These are phyloP conservation scores for Microtus oregoni DNA, from an alignment of 2,113 vertebrate species.

Conservation along the genomic window DNA sequence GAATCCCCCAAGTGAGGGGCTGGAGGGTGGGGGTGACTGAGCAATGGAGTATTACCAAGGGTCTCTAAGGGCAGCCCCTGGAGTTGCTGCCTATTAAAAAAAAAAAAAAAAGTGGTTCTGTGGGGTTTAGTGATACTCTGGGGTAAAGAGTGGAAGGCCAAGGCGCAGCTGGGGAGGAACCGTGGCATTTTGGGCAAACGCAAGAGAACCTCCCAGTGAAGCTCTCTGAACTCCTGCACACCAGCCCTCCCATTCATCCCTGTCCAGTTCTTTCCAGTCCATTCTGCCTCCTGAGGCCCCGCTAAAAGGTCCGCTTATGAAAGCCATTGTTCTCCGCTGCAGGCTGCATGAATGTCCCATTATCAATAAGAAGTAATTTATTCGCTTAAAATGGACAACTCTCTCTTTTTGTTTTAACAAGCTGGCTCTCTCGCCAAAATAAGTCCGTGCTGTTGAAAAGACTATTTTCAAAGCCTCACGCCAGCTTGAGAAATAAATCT, in stretches of 20 bases:
- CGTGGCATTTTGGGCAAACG: too few species aligned
- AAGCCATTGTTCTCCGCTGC: neutral
- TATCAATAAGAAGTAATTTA: conserved; percentile 69
- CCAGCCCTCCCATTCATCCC: neutral
- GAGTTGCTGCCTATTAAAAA: neutral
- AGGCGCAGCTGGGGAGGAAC: too few species aligned
- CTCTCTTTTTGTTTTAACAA: conserved; percentile 69
- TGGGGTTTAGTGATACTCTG: neutral
- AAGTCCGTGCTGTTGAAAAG: conserved; percentile 59
- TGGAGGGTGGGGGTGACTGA: neutral
- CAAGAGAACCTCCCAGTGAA: neutral
- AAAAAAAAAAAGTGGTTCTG: neutral
- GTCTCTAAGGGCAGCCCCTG: neutral
- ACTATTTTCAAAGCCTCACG: conserved; percentile 57
- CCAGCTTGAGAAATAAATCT: conserved; percentile 52
- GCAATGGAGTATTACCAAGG: neutral
- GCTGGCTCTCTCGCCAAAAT: conserved; percentile 46
- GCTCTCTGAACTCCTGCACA: neutral
- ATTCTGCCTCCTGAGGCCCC: neutral
- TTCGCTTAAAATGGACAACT: conserved; percentile 59
- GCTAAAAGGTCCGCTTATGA: neutral
- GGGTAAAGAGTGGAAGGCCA: neutral
- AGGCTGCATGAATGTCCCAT: conserved; percentile 55
- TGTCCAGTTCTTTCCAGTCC: neutral
- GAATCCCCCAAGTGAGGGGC: neutral